Base-by-base conservation (phyloP, 2,113 vertebrate genomes). In the Struthio camelus region DNA sequence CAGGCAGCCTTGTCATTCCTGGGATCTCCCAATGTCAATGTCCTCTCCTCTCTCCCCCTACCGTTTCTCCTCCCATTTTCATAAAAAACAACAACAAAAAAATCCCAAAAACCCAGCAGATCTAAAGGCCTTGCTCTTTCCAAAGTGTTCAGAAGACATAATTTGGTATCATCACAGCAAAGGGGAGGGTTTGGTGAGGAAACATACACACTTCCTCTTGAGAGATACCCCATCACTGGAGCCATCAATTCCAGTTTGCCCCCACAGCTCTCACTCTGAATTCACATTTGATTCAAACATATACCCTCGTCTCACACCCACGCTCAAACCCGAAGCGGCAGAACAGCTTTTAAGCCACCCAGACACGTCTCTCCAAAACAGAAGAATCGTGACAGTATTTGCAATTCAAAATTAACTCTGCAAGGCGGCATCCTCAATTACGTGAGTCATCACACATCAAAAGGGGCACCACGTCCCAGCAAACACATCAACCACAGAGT, bases 351-450 rank as follows among this genome's bases (percentile, higher is more conserved):
- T 64, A 92, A 94, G 69, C 0, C 8, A 80, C 3, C 7, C 69
- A 91, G 84, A 77, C 22, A 5, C 0, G 0, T 77, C 71, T 94
- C 58, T 23, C 81, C 71, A 80, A 62, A 90, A 32, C 80, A 85
- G 89, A 87, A 91, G 71, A 94, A 92, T 93, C 11, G n/a, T 69
- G 72, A 92, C 13, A 28, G 34, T 28, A 86, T 96, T 93, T 93
- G 92, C 95, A 96, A 96, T 95, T 94, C 93, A 75, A 94, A 96
- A 58, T 67, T 30, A 73, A 80, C 86, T 73, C 69, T 93, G 72
- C 85, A 86, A 83, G 67, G 79, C 84, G 65, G 92, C 5, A 4
- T 90, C 82, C 73, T 84, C 85, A 95, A 86, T 95, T 96, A 95
- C 1, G 3, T 70, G 90, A 94, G 87, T 76, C 91, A 87, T 90